phyloP scores from a whole-genome alignment of 2,113 vertebrate species.

The Boleophthalmus pectinirostris region DNA sequence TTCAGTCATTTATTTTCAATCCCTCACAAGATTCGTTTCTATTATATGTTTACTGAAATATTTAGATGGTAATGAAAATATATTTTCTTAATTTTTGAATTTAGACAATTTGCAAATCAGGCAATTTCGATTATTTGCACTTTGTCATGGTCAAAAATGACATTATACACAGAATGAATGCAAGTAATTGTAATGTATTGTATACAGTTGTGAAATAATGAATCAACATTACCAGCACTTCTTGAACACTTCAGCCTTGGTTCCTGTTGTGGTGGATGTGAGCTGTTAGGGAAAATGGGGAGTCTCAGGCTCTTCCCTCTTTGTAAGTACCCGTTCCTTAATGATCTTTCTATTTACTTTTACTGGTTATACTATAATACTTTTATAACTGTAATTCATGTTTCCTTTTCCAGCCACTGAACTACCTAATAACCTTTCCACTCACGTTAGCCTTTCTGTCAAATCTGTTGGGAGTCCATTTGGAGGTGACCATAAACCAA shows the following conservation, averaged over 20 bases:
- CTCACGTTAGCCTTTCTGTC: constrained; percentile 37
- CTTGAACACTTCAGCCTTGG: neutral
- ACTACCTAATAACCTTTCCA: constrained; percentile 47
- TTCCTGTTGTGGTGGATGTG: neutral
- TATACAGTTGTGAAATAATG: neutral
- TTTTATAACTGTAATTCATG: constrained; percentile 2
- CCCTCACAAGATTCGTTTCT: no score
- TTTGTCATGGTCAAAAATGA: neutral
- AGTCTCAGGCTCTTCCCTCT: neutral
- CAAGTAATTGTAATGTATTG: neutral
- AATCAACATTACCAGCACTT: neutral
- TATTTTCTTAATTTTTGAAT: no score
- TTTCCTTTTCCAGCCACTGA: constrained; percentile 41
- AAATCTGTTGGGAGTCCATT: constrained; percentile 53
- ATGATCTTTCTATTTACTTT: neutral
- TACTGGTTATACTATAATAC: neutral
- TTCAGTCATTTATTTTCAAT: neutral
- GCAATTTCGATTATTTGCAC: no score
- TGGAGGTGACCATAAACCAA: constrained; percentile 66
- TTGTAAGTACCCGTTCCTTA: neutral
- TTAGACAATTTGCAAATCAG: no score
- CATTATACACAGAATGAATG: neutral
- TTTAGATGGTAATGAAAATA: no score
- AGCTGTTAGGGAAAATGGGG: neutral
- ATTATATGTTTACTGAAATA: no score